phyloP scores from a whole-genome alignment of 37 sponge, comb jelly and placozoan genomes.

The Aplysina aerophoba region DNA sequence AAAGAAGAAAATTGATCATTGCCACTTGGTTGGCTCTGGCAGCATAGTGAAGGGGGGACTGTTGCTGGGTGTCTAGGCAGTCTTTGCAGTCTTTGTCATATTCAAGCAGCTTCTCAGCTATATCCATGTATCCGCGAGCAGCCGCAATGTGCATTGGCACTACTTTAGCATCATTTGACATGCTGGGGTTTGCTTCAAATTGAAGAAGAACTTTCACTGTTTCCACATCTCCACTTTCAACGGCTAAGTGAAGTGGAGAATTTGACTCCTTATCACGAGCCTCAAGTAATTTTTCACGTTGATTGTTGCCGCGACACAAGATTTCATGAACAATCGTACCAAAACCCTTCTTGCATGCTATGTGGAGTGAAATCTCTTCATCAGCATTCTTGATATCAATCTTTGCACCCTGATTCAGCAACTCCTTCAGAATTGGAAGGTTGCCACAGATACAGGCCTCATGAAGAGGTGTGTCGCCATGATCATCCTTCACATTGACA shows the following conservation, averaged over 20 bases:
- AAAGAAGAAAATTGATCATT: constrained; percentile 81
- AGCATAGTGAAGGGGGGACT: constrained; percentile 87
- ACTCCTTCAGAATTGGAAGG: constrained; percentile 58
- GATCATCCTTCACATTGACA: constrained; percentile 51
- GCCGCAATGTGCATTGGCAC: constrained; percentile 90
- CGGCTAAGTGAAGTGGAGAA: constrained; percentile 84
- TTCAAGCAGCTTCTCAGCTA: constrained; percentile 65
- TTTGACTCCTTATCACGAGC: constrained; percentile 65
- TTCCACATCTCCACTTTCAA: constrained; percentile 73
- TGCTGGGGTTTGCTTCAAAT: constrained; percentile 49
- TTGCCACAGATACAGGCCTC: constrained; percentile 75
- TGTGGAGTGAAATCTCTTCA: constrained; percentile 72
- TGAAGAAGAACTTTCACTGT: constrained; percentile 60
- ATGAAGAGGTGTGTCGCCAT: constrained; percentile 81
- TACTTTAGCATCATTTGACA: constrained; percentile 44
- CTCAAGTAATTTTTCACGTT: constrained; percentile 20
- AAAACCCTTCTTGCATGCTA: constrained; percentile 76
- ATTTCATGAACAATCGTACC: constrained; percentile 66
- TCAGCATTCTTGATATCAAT: constrained; percentile 38
- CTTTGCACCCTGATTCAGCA: constrained; percentile 45
- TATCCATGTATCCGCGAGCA: constrained; percentile 56
- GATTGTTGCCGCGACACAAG: constrained; percentile 19
- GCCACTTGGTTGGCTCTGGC: constrained; percentile 68
- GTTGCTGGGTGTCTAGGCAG: constrained; percentile 35
- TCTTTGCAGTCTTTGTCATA: constrained; percentile 24